Evolutionary conservation across 1,140 invertebrate species (phyloP), one percentile per base, ranked within the genome.

Genomic region (Charaxes varanes): DNA sequence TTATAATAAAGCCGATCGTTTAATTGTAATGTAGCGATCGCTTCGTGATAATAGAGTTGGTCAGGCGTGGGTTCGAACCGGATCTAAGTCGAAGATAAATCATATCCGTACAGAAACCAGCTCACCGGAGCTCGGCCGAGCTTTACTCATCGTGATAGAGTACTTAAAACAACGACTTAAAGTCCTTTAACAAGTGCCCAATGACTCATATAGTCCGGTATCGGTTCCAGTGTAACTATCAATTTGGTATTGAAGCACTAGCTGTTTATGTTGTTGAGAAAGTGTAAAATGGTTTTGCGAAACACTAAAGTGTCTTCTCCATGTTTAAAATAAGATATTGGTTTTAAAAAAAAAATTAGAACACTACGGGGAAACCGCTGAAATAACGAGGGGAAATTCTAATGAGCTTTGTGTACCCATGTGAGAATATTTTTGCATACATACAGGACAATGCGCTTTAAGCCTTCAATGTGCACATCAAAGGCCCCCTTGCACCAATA

Each of bases 1-100:
- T n/a, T n/a, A n/a, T n/a, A n/a, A n/a, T n/a, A n/a, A n/a, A n/a
- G 48, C 36, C 35, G 73, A 74, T 74, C 54, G 64, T 52, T 78
- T 68, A 47, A 59, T 49, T n/a, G n/a, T n/a, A n/a, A n/a, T n/a
- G n/a, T n/a, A n/a, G n/a, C n/a, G n/a, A n/a, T n/a, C n/a, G n/a
- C n/a, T n/a, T n/a, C 30, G 44, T 52, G 72, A 77, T 77, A 77
- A 68, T 64, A 63, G 51, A 64, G 59, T 54, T 60, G 54, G 59
- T 46, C 54, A 58, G 61, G 60, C 68, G 70, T 78, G 66, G 68
- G 73, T 58, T 33, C 41, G 41, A 70, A 66, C 70, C 73, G 73
- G 68, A 78, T 74, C 73, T 72, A 64, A 48, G 49, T 41, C 43
- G 41, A 42, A 46, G 62, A 74, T 78, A 77, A 77, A 77, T 77